Percentiles rank a stretch among this genome's conserved stretches.
Conservation (phyloP, 1,140 invertebrate genomes). For the Nixonia krombeini region DNA sequence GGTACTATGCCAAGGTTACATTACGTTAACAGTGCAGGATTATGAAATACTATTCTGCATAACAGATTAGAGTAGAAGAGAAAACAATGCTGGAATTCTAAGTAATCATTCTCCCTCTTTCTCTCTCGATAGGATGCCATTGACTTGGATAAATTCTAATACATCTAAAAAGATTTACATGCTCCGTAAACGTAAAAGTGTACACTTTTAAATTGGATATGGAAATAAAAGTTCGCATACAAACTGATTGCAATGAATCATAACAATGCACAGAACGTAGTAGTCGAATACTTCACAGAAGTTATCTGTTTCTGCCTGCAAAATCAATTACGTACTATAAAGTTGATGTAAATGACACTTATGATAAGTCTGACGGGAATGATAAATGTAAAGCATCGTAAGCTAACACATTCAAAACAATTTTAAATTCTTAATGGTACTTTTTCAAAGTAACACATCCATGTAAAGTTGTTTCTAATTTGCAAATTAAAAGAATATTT, state of each 20-base stretch:
- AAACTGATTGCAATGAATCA: slow-evolving; percentile 11
- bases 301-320: too few relatives aligned
- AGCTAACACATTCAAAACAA: too few relatives aligned
- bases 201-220: slow-evolving; percentile 7
- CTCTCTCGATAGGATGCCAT: slow-evolving; percentile 42
- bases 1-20: slow-evolving; percentile 48
- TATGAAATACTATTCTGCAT: slow-evolving; percentile 28
- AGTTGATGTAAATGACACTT: too few relatives aligned
- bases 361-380: too few relatives aligned
- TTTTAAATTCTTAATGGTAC: too few relatives aligned
- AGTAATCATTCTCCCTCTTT: slow-evolving; percentile 19
- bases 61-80: slow-evolving; percentile 4
- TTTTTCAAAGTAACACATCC: too few relatives aligned
- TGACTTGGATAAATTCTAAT: slow-evolving; percentile 30
- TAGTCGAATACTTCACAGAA: too few relatives aligned
- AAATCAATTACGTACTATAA: too few relatives aligned
- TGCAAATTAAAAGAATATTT: too few relatives aligned
- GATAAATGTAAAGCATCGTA: too few relatives aligned
- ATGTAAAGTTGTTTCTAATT: too few relatives aligned
- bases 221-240: slow-evolving; percentile 13
- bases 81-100: slow-evolving; percentile 20
- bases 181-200: slow-evolving; percentile 15
- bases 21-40: slow-evolving; percentile 41
- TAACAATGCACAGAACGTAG: too few relatives aligned
- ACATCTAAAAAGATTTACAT: slow-evolving; percentile 9